These are phyloP conservation scores for Gadopsis marmoratus DNA, from an alignment of 2,797 vertebrate genomes.

Conservation along the genomic window DNA sequence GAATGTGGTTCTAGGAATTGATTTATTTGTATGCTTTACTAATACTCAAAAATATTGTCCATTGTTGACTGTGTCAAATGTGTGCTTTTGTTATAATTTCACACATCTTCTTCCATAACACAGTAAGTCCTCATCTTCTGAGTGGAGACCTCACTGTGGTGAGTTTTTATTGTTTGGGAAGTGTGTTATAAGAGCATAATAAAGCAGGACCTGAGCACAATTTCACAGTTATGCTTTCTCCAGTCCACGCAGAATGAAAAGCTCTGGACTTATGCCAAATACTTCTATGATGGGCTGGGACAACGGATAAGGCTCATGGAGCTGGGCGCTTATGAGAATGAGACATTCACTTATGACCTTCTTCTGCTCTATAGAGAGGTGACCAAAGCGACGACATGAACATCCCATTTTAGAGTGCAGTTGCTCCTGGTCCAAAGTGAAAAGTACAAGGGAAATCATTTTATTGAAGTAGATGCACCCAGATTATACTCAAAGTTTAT, in stretches of 20 bases:
- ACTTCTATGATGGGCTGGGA: slow-evolving; percentile 73
- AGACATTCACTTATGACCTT: slow-evolving; percentile 54
- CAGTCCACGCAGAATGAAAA: slow-evolving; percentile 76
- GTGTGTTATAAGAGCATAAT: background rate
- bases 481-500: background rate
- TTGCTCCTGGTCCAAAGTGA: background rate
- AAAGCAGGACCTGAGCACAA: background rate
- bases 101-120: background rate
- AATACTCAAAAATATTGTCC: background rate
- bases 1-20: background rate
- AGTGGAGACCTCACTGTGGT: slow-evolving; percentile 75
- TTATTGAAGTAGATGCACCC: background rate
- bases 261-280: slow-evolving; percentile 43
- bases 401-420: background rate
- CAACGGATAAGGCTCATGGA: slow-evolving; percentile 71
- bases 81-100: background rate
- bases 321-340: slow-evolving; percentile 47
- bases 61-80: background rate
- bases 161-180: slow-evolving; percentile 41
- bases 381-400: slow-evolving; percentile 9
- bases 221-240: slow-evolving; percentile 1
- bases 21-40: background rate
- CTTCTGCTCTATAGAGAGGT: slow-evolving; percentile 84
- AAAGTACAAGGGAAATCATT: background rate
- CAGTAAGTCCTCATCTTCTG: slow-evolving; percentile 77